Evolutionary conservation across 64 coral and sea anemone genomes (phyloP).

Genomic region (Porites lutea): DNA sequence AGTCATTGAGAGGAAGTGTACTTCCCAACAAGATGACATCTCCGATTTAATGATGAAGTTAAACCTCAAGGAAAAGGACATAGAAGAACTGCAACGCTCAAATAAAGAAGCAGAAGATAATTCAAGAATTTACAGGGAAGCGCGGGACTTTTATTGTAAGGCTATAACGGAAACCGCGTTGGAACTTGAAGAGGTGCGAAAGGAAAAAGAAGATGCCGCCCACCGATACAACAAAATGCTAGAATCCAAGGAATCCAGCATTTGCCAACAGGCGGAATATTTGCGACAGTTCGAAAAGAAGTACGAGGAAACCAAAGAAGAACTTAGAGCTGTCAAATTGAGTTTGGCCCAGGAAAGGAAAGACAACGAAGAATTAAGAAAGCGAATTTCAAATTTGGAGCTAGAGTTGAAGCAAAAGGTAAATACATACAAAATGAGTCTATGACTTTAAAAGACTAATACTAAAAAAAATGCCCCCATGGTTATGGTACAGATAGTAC

Average conservation of each 20-base stretch:
- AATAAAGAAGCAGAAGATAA: slow-evolving; percentile 41
- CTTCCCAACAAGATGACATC: slow-evolving; percentile 50
- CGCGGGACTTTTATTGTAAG: slow-evolving; percentile 66
- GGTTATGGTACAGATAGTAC: no score
- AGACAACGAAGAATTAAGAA: slow-evolving; percentile 18
- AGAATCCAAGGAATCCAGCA: slow-evolving; percentile 58
- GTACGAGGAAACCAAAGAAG: slow-evolving; percentile 68
- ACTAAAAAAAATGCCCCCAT: no score
- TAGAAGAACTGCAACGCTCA: slow-evolving; percentile 16
- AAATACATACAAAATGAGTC: background rate
- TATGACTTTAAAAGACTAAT: no score
- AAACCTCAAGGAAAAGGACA: slow-evolving; percentile 4
- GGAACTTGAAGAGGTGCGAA: slow-evolving; percentile 57
- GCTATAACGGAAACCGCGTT: slow-evolving; percentile 57
- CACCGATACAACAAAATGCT: slow-evolving; percentile 62
- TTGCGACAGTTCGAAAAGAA: slow-evolving; percentile 68
- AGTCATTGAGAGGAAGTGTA: slow-evolving; percentile 46
- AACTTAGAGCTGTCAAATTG: slow-evolving; percentile 31
- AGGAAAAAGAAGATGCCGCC: slow-evolving; percentile 41
- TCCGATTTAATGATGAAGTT: slow-evolving; percentile 69
- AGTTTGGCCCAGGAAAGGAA: slow-evolving; percentile 35
- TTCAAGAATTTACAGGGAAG: slow-evolving; percentile 42
- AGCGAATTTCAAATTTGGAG: slow-evolving; percentile 24
- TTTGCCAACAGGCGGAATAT: slow-evolving; percentile 68
- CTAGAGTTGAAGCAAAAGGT: slow-evolving; percentile 18